These are phyloP conservation scores for Morpho helenor DNA, from an alignment of 2,888 invertebrate species.

Conservation along the genomic window DNA sequence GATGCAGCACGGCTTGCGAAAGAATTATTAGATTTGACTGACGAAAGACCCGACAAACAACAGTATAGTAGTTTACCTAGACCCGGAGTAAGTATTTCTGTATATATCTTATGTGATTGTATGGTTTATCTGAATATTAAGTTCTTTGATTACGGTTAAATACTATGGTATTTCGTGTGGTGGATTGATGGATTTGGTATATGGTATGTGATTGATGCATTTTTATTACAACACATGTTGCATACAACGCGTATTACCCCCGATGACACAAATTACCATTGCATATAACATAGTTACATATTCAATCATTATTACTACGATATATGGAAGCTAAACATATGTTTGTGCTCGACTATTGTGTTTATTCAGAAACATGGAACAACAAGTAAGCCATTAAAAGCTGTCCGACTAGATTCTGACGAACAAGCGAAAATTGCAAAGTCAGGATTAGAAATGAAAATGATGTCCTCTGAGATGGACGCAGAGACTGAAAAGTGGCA, in stretches of 20 bases:
- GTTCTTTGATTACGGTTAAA: no score
- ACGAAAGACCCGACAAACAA: slow-evolving; percentile 74
- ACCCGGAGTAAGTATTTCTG: slow-evolving; percentile 88
- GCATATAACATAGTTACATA: no score
- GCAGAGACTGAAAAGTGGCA: slow-evolving; percentile 99
- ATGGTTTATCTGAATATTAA: no score
- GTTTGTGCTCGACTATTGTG: background rate
- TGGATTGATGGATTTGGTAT: no score
- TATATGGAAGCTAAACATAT: background rate
- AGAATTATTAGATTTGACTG: slow-evolving; percentile 90
- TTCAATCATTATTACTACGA: background rate
- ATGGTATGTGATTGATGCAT: no score
- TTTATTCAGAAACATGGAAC: slow-evolving; percentile 95
- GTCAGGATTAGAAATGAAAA: slow-evolving; percentile 97
- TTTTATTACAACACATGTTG: no score
- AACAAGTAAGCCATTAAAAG: slow-evolving; percentile 94
- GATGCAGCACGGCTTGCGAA: slow-evolving; percentile 95
- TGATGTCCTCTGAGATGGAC: slow-evolving; percentile 96
- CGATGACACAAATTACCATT: no score
- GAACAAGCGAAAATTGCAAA: slow-evolving; percentile 99
- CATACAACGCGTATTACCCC: no score
- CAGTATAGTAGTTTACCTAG: slow-evolving; percentile 95
- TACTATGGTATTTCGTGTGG: no score
- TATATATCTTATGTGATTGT: background rate
- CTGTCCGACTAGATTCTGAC: slow-evolving; percentile 93